phyloP scores from a whole-genome alignment of 2,797 vertebrate species.

The Sciurus carolinensis region DNA sequence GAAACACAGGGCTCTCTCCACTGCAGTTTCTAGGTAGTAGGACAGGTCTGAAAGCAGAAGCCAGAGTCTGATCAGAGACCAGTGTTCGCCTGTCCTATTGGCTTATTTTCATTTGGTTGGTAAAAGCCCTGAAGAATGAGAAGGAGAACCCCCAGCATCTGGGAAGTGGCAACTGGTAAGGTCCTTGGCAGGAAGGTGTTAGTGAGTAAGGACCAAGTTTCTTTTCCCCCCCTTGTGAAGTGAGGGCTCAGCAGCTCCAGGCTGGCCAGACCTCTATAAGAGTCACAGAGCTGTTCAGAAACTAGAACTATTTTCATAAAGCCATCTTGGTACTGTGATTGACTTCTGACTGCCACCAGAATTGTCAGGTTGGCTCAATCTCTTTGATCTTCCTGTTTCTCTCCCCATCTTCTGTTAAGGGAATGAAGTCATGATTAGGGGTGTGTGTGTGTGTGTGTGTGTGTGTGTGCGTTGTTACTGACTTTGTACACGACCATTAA shows the following conservation, averaged over 20 bases:
- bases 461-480: neutral
- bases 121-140: neutral
- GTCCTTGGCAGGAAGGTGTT: neutral
- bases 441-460: neutral
- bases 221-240: neutral
- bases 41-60: slow-evolving; percentile 10
- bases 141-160: neutral
- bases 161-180: neutral
- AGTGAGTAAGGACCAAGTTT: neutral
- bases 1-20: neutral
- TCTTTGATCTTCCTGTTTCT: neutral
- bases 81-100: neutral
- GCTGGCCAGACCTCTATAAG: neutral
- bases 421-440: neutral
- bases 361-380: neutral
- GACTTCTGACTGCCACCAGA: neutral
- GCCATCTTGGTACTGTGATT: neutral
- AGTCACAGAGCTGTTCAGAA: neutral
- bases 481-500: neutral
- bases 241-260: neutral
- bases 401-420: neutral
- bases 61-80: neutral
- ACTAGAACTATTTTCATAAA: neutral
- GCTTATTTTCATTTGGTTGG: neutral
- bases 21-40: neutral